Conservation (phyloP, 53 echinoderm and acorn worm genomes). For the Crossaster papposus region DNA sequence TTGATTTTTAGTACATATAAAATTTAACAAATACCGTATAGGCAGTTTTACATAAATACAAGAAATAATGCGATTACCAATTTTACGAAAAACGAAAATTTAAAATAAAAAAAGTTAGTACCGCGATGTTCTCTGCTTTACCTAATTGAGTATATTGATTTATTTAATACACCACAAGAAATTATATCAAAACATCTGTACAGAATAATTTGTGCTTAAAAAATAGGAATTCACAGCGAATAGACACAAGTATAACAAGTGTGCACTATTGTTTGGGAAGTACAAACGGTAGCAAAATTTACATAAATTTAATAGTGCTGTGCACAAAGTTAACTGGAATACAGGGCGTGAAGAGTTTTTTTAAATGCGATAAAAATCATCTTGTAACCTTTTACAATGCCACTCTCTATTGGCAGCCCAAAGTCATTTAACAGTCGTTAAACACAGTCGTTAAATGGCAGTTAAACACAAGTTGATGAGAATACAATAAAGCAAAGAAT, state of each 20-base stretch:
- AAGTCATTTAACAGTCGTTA: too few species aligned
- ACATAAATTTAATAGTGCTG: neutral
- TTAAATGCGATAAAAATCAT: too few species aligned
- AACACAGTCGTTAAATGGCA: too few species aligned
- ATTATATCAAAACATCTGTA: neutral
- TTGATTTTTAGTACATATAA: too few species aligned
- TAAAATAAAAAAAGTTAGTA: neutral
- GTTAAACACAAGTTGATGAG: too few species aligned
- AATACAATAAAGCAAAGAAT: too few species aligned
- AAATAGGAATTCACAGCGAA: neutral
- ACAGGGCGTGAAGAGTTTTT: neutral
- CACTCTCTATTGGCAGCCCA: too few species aligned
- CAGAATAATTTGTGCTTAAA: constrained; percentile 9
- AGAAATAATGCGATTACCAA: neutral
- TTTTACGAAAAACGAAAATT: neutral
- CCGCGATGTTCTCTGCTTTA: neutral
- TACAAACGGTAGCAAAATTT: neutral
- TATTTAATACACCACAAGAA: neutral
- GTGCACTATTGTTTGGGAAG: neutral
- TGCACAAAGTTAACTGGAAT: neutral
- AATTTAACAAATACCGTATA: too few species aligned
- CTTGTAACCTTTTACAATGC: too few species aligned
- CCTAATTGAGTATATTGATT: neutral
- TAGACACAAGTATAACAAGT: neutral
- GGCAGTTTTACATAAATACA: neutral